These are phyloP conservation scores for Phyllopteryx taeniolatus DNA, from an alignment of 2,113 vertebrate species.

Conservation along the genomic window DNA sequence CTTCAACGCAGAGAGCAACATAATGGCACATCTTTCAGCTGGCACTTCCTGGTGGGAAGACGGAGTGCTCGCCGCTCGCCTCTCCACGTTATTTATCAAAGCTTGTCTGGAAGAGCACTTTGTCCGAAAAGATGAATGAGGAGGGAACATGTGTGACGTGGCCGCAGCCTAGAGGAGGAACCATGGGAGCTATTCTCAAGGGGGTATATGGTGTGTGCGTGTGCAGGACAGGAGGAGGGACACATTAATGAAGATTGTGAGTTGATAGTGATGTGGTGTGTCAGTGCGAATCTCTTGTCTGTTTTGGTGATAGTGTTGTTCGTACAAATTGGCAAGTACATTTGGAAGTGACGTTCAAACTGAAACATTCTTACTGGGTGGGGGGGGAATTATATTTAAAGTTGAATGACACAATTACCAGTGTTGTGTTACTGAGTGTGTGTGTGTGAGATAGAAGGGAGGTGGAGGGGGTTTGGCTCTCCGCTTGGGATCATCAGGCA, in stretches of 20 bases:
- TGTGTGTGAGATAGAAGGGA: slow-evolving; percentile 18
- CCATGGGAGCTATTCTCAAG: slow-evolving; percentile 45
- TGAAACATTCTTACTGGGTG: background rate
- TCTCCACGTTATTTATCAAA: slow-evolving; percentile 71
- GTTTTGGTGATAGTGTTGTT: background rate
- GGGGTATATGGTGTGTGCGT: slow-evolving; percentile 12
- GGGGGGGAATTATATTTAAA: too few relatives aligned
- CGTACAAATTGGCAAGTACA: background rate
- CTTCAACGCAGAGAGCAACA: slow-evolving; percentile 40
- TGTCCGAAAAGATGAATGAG: slow-evolving; percentile 72
- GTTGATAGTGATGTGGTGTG: background rate
- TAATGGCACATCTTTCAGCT: slow-evolving; percentile 40
- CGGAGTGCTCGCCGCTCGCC: slow-evolving; percentile 59
- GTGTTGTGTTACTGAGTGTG: slow-evolving; percentile 25
- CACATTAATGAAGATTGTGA: background rate
- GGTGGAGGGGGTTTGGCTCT: slow-evolving; percentile 30
- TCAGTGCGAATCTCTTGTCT: background rate
- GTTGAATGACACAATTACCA: slow-evolving; percentile 24
- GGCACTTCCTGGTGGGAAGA: slow-evolving; percentile 62
- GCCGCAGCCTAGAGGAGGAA: slow-evolving; percentile 46
- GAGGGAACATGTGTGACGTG: slow-evolving; percentile 64
- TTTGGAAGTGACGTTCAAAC: background rate
- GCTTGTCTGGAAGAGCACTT: slow-evolving; percentile 65
- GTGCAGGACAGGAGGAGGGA: slow-evolving; percentile 7
- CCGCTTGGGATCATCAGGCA: slow-evolving; percentile 45